Evolutionary conservation across 2,797 vertebrate species (phyloP).

Genomic region (Parauchenoglanis punctatus): DNA sequence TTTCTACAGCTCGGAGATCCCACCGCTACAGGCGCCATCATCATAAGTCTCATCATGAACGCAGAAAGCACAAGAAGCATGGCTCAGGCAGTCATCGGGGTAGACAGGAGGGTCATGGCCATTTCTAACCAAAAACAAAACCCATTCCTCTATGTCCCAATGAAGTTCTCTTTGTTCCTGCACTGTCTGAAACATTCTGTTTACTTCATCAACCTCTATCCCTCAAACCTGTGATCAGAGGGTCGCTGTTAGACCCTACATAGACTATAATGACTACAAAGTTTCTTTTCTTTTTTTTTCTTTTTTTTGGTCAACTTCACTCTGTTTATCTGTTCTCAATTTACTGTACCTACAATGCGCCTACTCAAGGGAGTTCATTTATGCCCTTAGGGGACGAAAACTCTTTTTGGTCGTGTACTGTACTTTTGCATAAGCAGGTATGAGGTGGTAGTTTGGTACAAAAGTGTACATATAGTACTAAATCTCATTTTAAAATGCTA

Average conservation of each 20-base stretch:
- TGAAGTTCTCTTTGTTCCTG: slow-evolving; percentile 41
- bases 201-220: slow-evolving; percentile 60
- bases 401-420: slow-evolving; percentile 57
- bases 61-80: slow-evolving; percentile 86
- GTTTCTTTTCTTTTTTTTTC: slow-evolving; percentile 24
- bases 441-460: slow-evolving; percentile 60
- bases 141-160: slow-evolving; percentile 27
- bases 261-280: slow-evolving; percentile 66
- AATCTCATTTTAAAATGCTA: slow-evolving; percentile 60
- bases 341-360: slow-evolving; percentile 56
- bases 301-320: slow-evolving; percentile 52
- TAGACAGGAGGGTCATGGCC: slow-evolving; percentile 68
- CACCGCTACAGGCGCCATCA: slow-evolving; percentile 87
- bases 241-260: slow-evolving; percentile 60
- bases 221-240: slow-evolving; percentile 65
- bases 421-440: slow-evolving; percentile 63
- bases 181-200: slow-evolving; percentile 41
- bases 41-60: slow-evolving; percentile 88
- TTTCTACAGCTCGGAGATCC: slow-evolving; percentile 81
- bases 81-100: slow-evolving; percentile 72
- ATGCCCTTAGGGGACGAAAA: slow-evolving; percentile 61
- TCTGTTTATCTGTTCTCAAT: slow-evolving; percentile 50
- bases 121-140: slow-evolving; percentile 75
- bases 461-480: slow-evolving; percentile 69
- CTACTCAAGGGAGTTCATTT: slow-evolving; percentile 61